phyloP scores from a whole-genome alignment of 2,888 invertebrate genomes.

The Chrysodeixis includens region DNA sequence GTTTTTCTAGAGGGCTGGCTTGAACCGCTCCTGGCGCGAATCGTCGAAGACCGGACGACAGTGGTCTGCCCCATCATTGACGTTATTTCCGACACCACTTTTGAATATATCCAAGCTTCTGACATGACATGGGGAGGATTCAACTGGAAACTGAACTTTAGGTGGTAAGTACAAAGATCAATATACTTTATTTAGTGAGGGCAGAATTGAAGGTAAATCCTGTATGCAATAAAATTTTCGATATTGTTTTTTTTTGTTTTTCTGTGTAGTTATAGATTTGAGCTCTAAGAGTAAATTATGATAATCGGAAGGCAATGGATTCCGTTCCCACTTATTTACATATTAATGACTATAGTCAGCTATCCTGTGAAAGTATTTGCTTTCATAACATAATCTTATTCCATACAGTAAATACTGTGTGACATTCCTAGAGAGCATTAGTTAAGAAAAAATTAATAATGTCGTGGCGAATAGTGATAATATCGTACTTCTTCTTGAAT shows the following conservation, averaged over 20 bases:
- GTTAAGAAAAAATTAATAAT: too few relatives aligned
- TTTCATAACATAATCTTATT: background rate
- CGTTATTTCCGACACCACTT: conserved; percentile 99
- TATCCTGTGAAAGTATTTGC: background rate
- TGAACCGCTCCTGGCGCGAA: conserved; percentile 97
- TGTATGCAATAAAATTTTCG: background rate
- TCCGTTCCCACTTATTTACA: background rate
- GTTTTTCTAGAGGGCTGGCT: conserved; percentile 96
- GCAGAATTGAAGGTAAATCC: background rate
- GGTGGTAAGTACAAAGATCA: conserved; percentile 94
- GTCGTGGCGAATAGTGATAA: too few relatives aligned
- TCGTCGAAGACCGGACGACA: conserved; percentile 96
- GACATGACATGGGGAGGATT: conserved; percentile 99
- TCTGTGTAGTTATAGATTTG: background rate
- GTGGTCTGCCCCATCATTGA: conserved; percentile 99
- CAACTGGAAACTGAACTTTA: conserved; percentile 99
- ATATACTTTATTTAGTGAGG: too few relatives aligned
- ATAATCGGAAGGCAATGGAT: background rate
- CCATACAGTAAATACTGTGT: background rate
- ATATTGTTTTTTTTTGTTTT: background rate
- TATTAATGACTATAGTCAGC: background rate
- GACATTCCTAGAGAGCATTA: too few relatives aligned
- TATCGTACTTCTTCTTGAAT: too few relatives aligned
- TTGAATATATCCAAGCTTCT: conserved; percentile 99
- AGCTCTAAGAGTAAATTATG: background rate